A percentile compares a stretch with the other conserved stretches of the same genome.
These are phyloP conservation scores for Campopleginae sp. DNA, from an alignment of 2,888 invertebrate species.

Conservation along the genomic window DNA sequence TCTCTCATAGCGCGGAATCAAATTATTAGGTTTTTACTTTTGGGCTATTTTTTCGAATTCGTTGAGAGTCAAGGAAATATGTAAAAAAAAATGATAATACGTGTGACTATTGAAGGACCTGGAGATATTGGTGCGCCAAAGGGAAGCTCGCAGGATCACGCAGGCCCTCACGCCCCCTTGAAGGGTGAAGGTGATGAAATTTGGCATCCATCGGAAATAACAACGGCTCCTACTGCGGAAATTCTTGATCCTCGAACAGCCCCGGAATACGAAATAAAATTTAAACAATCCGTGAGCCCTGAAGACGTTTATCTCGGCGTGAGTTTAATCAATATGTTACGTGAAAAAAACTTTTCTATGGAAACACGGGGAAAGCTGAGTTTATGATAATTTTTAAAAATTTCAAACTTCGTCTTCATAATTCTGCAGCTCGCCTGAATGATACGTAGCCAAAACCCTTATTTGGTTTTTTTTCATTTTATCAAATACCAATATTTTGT, in stretches of 20 bases:
- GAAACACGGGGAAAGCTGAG: not conserved
- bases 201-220: constrained; percentile 80
- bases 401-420: not conserved
- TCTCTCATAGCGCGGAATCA: too few species aligned
- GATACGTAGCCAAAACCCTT: not conserved
- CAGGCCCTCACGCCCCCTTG: constrained; percentile 80
- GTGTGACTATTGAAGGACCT: constrained; percentile 81
- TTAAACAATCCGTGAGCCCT: constrained; percentile 93
- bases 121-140: constrained; percentile 83
- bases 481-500: not conserved
- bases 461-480: not conserved
- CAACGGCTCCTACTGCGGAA: constrained; percentile 66
- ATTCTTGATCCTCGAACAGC: constrained; percentile 87
- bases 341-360: not conserved
- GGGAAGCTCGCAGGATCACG: constrained; percentile 70
- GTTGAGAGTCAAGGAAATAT: not conserved
- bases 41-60: not conserved
- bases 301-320: constrained; percentile 95
- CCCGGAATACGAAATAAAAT: constrained; percentile 92
- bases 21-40: not conserved
- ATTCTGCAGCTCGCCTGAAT: not conserved
- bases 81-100: constrained; percentile 27
- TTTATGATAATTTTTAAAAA: not conserved
- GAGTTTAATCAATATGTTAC: constrained; percentile 61
- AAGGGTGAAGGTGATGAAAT: constrained; percentile 85